These are phyloP conservation scores for Ditylenchus weischeri DNA, from an alignment of 2,888 invertebrate genomes.

Conservation along the genomic window DNA sequence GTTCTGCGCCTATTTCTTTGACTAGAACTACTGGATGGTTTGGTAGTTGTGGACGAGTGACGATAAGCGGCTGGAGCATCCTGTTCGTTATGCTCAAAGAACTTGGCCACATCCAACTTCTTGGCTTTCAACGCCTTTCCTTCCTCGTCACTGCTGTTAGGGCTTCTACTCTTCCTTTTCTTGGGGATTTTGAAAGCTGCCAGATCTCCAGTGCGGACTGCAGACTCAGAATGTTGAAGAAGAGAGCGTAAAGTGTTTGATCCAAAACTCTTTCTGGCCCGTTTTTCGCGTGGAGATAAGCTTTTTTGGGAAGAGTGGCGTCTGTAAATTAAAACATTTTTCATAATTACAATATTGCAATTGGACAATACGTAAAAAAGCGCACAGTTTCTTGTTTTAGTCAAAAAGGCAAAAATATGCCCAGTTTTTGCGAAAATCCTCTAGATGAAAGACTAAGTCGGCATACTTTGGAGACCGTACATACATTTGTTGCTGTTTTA, in stretches of 20 bases:
- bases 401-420: too few relatives aligned
- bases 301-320: too few relatives aligned
- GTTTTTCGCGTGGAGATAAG: background rate
- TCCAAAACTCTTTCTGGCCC: background rate
- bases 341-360: too few relatives aligned
- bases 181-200: slow-evolving; percentile 6
- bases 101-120: slow-evolving; percentile 4
- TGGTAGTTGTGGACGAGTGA: background rate
- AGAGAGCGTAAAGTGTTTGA: background rate
- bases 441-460: too few relatives aligned
- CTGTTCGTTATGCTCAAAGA: slow-evolving; percentile 22
- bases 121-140: background rate
- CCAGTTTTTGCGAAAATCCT: too few relatives aligned
- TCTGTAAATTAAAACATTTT: too few relatives aligned
- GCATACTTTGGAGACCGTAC: too few relatives aligned
- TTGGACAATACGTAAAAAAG: too few relatives aligned
- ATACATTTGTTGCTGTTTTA: too few relatives aligned
- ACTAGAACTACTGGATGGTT: background rate
- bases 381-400: too few relatives aligned
- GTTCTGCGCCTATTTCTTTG: background rate
- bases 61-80: slow-evolving; percentile 28
- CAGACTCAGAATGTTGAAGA: background rate
- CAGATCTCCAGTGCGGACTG: background rate
- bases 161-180: background rate
- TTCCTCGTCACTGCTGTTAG: background rate